Base-by-base conservation (phyloP, 2,888 invertebrate species). In the Salticus scenicus region DNA sequence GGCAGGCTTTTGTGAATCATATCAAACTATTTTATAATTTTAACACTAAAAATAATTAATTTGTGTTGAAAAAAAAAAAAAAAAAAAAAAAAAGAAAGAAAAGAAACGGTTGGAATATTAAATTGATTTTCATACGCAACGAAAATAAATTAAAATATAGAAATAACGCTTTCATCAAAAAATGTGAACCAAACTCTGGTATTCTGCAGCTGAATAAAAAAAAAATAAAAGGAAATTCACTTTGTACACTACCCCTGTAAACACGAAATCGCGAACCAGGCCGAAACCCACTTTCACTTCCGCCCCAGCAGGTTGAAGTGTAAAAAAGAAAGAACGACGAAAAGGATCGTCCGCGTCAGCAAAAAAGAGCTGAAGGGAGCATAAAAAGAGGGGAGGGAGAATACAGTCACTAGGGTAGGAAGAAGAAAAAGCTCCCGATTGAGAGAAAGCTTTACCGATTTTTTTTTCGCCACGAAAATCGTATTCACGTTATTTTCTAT, bases 281-380 rank as follows among this genome's bases (percentile, higher is more conserved):
- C 57, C 77, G 70, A 78, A 78, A 78, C 70, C 78, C 71, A 78
- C 77, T 78, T 78, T 78, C 78, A 78, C 78, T 71, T 78, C 70
- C 78, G 78, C 63, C 71, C 63, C 64, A 77, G 64, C 47, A 70
- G 77, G 77, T 70, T 78, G 70, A 77, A 69, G 37, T n/a, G 70
- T 4, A 27, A 42, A 42, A 28, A 42, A 42, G 24, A 37, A 41
- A 42, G 57, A 57, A 17, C 20, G 57, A 24, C 57, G 24, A 70
- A 70, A 70, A 70, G 27, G 8, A 12, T 17, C 5, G 10, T 20
- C 64, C 5, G 28, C 24, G 5, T n/a, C 28, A 41, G 20, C 31
- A 33, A 67, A 67, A 67, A 31, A 67, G 28, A 27, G 28, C 28
- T 8, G 20, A 7, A 1, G 12, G 37, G 69, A 20, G 51, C 51